Evolutionary conservation across 2,888 invertebrate genomes (phyloP).

Genomic region (Leuctra nigra): DNA sequence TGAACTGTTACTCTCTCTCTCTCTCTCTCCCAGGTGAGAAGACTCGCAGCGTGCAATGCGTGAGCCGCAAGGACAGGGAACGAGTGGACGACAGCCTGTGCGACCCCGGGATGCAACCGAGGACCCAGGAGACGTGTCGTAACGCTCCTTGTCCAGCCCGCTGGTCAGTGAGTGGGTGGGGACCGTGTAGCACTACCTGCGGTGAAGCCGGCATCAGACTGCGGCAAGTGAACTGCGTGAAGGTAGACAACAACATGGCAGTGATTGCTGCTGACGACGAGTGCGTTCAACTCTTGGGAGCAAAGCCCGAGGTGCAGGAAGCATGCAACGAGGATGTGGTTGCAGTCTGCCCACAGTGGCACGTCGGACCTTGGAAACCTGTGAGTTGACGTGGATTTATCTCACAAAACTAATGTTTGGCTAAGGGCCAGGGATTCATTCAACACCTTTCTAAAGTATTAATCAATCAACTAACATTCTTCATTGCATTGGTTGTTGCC

Average conservation of each 20-base stretch:
- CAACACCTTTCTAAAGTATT: too few species aligned
- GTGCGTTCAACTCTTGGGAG: conserved; percentile 60
- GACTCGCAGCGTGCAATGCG: conserved; percentile 72
- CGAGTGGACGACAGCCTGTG: conserved; percentile 71
- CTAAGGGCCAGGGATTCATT: too few species aligned
- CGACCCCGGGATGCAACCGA: conserved; percentile 67
- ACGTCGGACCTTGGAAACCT: conserved; percentile 83
- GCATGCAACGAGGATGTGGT: conserved; percentile 70
- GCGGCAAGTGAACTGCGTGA: conserved; percentile 62
- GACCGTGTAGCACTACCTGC: conserved; percentile 73
- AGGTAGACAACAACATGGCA: conserved; percentile 63
- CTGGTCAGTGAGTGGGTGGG: conserved; percentile 78
- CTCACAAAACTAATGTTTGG: too few species aligned
- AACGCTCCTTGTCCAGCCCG: conserved; percentile 68
- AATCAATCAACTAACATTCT: too few species aligned
- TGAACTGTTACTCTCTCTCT: too few species aligned
- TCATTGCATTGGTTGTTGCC: too few species aligned
- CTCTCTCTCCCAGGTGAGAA: conserved; percentile 72
- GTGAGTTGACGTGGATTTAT: conserved; percentile 56
- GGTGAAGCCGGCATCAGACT: conserved; percentile 47
- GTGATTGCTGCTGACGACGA: conserved; percentile 67
- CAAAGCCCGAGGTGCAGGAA: conserved; percentile 60
- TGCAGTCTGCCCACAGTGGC: conserved; percentile 78
- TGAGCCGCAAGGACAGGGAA: conserved; percentile 62
- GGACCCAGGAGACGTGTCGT: conserved; percentile 63